phyloP scores from a whole-genome alignment of 1,140 invertebrate species.

The Forficula auricularia region DNA sequence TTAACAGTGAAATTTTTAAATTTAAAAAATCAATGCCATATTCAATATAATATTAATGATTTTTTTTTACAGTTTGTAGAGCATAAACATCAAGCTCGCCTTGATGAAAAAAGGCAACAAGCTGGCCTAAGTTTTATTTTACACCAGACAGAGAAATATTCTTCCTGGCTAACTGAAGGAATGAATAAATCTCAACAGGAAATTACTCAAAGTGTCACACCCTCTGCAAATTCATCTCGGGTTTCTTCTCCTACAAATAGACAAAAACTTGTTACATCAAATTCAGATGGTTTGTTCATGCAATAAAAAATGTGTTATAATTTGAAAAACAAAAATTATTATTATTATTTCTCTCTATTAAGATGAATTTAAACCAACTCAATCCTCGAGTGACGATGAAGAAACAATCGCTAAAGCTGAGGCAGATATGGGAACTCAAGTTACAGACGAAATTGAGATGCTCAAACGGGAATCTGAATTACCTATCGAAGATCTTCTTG shows the following conservation, averaged over 20 bases:
- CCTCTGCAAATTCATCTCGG: slow-evolving; percentile 22
- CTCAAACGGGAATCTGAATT: slow-evolving; percentile 79
- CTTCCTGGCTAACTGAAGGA: slow-evolving; percentile 69
- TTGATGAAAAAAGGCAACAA: slow-evolving; percentile 89
- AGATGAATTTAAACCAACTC: slow-evolving; percentile 68
- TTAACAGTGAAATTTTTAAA: no score
- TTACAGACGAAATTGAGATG: slow-evolving; percentile 67
- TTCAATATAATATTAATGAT: no score
- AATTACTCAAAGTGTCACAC: slow-evolving; percentile 14
- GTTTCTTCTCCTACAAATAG: slow-evolving; percentile 25
- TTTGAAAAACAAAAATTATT: neutral
- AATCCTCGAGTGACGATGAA: slow-evolving; percentile 76
- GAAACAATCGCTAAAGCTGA: slow-evolving; percentile 89
- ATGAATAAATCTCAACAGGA: slow-evolving; percentile 42
- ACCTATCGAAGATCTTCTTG: slow-evolving; percentile 73
- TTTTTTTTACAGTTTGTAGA: slow-evolving; percentile 58
- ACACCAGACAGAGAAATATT: slow-evolving; percentile 96
- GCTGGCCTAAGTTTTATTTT: slow-evolving; percentile 94
- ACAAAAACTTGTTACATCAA: slow-evolving; percentile 21
- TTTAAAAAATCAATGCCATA: no score
- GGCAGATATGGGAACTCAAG: slow-evolving; percentile 41
- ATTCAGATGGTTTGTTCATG: slow-evolving; percentile 32
- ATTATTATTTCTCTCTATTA: slow-evolving; percentile 12
- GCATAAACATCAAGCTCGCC: slow-evolving; percentile 76
- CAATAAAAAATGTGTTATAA: slow-evolving; percentile 9